Evolutionary conservation across 2,797 vertebrate genomes (phyloP), one percentile per base, ranked within the genome.

Genomic region (Tenualosa ilisha): DNA sequence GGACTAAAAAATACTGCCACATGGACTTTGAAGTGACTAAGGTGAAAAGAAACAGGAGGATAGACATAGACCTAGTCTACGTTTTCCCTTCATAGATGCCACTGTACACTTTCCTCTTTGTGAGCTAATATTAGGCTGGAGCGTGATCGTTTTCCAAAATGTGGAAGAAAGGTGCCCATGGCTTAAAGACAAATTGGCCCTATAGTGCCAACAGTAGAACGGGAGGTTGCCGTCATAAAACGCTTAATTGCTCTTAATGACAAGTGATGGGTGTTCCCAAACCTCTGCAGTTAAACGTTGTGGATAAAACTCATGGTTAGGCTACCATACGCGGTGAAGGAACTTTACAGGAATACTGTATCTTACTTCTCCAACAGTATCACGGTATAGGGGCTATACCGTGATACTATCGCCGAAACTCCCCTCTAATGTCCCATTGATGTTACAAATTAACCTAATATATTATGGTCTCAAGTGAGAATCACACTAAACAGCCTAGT

Each of bases 181-280:
- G 7, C 24, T 8, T 26, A 22, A 63, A 22, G 22, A 37, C 4
- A 68, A 37, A 37, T 1, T 3, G 11, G 13, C 24, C 3, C 31
- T 15, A 68, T 6, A 26, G 4, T 75, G 4, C 31, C 68, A 75
- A 75, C 68, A 37, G 68, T 75, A 40, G 68, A 40, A 37, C 31
- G 13, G 13, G 31, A 40, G 63, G 65, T 72, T 26, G 26, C 86
- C 56, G 54, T 54, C 43, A 75, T 59, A 53, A 82, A 68, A 24
- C 81, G 37, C 50, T 40, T 75, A 75, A 75, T 75, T 75, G 68
- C 68, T 79, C 17, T 79, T 79, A 20, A 79, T 43, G 72, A 40
- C 37, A 75, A 40, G 56, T n/a, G 56, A 46, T 46, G 46, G 3
- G 46, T 4, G 3, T 46, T 46, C 46, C 46, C 46, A 46, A 46